A percentile compares a stretch with the other conserved stretches of the same genome.
Evolutionary conservation across 2,113 vertebrate species (phyloP).

Genomic region (Bagarius yarrelli): DNA sequence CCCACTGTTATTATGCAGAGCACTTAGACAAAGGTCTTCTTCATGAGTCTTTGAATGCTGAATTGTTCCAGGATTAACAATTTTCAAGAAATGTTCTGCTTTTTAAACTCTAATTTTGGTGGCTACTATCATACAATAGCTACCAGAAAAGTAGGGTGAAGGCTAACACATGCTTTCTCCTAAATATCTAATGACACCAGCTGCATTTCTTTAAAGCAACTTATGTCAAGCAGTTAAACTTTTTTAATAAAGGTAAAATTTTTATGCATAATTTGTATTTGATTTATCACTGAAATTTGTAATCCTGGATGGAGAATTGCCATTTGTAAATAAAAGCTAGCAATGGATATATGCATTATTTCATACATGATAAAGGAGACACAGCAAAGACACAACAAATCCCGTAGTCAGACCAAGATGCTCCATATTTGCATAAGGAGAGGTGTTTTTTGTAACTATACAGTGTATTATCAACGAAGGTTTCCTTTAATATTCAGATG

Average conservation of each 20-base stretch:
- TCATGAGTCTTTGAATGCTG: neutral
- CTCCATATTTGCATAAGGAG: no score
- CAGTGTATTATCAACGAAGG: neutral
- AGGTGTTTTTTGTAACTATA: neutral
- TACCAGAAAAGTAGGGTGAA: neutral
- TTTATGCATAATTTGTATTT: no score
- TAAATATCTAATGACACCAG: neutral
- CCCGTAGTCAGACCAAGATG: no score
- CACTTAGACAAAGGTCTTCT: neutral
- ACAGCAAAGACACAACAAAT: no score
- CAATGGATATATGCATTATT: no score
- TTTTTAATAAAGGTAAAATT: no score
- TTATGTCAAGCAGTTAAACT: no score
- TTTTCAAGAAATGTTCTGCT: neutral
- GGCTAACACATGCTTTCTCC: neutral
- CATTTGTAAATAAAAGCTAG: no score
- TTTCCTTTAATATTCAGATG: neutral
- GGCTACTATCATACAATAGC: neutral
- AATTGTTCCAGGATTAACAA: neutral
- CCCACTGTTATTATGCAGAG: neutral
- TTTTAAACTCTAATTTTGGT: neutral
- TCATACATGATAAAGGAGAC: no score
- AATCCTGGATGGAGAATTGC: no score
- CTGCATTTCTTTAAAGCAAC: neutral
- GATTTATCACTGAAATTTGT: no score